Base-by-base conservation (phyloP, 2,113 vertebrate species). In the Mungos mungo region DNA sequence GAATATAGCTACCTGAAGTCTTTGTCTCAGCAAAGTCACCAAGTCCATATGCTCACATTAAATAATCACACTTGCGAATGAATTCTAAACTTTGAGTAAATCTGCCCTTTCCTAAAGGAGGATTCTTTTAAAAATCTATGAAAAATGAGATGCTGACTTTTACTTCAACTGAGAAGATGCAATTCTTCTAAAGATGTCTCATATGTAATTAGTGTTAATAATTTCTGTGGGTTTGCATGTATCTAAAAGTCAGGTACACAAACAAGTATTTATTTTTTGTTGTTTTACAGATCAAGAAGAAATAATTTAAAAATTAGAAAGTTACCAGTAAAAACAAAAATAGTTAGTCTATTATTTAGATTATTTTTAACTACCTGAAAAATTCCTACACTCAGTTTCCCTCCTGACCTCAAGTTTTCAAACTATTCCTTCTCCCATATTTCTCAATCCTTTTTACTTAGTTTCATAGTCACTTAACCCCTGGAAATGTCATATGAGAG, bases 271-370 rank as follows among this genome's bases (percentile, higher is more conserved):
- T n/a, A n/a, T n/a, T n/a, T 95, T 88, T 76, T 57, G 63, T 88
- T 91, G 66, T 95, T 97, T 95, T 69, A 76, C 54, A 83, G 10
- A 97, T n/a, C 11, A 94, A 96, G 60, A 93, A 92, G 60, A 93
- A 92, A 7, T 95, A 89, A 93, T 90, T 96, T 94, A 82, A 85
- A 88, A 89, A 86, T 82, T 92, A 94, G 27, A 31, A 84, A 69
- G 19, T 92, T 41, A 60, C 54, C 27, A 76, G 35, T 38, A 82
- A 84, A 90, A 87, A 27, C 3, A 71, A 79, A 96, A 85, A 76
- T 68, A 69, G 38, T 8, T 90, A 33, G 23, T 0, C 3, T 80
- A 47, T 88, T 14, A 57, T 47, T 77, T 92, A 92, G 14, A 71
- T 93, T 74, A 63, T 90, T 60, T 96, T 95, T 57, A 94, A 92